Conservation (phyloP, 2,888 invertebrate genomes). For the Drosophila siamana region DNA sequence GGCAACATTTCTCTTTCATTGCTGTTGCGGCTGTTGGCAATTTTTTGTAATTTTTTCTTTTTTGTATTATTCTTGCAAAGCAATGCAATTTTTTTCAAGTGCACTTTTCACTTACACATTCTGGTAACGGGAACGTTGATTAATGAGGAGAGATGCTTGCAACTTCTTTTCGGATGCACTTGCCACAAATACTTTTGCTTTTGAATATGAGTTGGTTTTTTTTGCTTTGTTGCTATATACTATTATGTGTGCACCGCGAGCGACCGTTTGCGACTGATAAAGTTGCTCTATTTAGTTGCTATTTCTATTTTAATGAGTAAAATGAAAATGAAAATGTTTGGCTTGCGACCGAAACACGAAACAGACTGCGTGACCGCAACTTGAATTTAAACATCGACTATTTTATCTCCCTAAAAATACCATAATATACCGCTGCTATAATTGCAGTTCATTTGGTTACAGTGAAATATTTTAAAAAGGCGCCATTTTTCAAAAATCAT, state of each 20-base stretch:
- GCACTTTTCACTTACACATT: slow-evolving; percentile 54
- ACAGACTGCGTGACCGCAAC: slow-evolving; percentile 32
- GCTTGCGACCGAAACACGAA: slow-evolving; percentile 62
- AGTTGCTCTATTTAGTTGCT: slow-evolving; percentile 38
- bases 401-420: neutral
- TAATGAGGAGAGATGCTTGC: slow-evolving; percentile 22
- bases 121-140: slow-evolving; percentile 38
- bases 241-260: slow-evolving; percentile 47
- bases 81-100: slow-evolving; percentile 3
- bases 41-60: slow-evolving; percentile 33
- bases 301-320: slow-evolving; percentile 56
- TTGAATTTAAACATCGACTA: neutral
- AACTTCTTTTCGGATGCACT: slow-evolving; percentile 33
- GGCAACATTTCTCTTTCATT: slow-evolving; percentile 36
- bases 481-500: neutral
- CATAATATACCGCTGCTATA: neutral
- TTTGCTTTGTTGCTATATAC: neutral
- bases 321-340: slow-evolving; percentile 69
- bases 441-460: neutral
- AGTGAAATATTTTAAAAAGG: neutral
- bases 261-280: slow-evolving; percentile 45
- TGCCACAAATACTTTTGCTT: slow-evolving; percentile 14
- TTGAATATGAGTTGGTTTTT: slow-evolving; percentile 3
- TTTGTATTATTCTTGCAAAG: slow-evolving; percentile 19
- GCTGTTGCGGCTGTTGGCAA: slow-evolving; percentile 19